These are phyloP conservation scores for Mungos mungo DNA, from an alignment of 2,113 vertebrate species.

Conservation along the genomic window DNA sequence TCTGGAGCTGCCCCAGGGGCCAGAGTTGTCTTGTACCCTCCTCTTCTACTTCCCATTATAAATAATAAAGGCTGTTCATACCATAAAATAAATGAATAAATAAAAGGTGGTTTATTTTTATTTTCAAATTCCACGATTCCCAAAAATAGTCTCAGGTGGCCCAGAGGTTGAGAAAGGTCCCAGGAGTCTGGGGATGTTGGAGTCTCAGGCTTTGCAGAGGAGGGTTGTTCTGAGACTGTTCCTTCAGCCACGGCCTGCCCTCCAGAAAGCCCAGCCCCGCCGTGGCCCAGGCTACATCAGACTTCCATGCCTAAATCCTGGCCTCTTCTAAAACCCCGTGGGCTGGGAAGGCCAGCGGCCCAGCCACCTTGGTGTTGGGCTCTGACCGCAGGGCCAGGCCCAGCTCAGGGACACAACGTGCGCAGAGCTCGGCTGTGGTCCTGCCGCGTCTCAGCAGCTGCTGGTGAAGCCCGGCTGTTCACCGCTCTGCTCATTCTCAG, in stretches of 20 bases:
- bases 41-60: not conserved
- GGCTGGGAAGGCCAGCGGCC: not conserved
- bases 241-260: not conserved
- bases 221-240: not conserved
- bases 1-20: not conserved
- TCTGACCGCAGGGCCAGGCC: not conserved
- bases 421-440: not conserved
- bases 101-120: slow-evolving; percentile 34
- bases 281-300: not conserved
- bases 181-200: not conserved
- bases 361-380: not conserved
- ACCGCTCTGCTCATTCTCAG: not conserved
- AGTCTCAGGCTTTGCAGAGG: not conserved
- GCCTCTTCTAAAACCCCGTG: not conserved
- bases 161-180: not conserved
- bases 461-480: not conserved
- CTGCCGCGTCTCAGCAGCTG: not conserved
- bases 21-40: not conserved
- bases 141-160: not conserved
- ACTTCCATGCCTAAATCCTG: not conserved
- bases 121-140: not conserved
- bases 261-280: not conserved
- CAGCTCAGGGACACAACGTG: not conserved
- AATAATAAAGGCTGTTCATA: not conserved
- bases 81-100: not conserved